Evolutionary conservation across 2,888 invertebrate species (phyloP).

Genomic region (Cylindroiulus punctatus): DNA sequence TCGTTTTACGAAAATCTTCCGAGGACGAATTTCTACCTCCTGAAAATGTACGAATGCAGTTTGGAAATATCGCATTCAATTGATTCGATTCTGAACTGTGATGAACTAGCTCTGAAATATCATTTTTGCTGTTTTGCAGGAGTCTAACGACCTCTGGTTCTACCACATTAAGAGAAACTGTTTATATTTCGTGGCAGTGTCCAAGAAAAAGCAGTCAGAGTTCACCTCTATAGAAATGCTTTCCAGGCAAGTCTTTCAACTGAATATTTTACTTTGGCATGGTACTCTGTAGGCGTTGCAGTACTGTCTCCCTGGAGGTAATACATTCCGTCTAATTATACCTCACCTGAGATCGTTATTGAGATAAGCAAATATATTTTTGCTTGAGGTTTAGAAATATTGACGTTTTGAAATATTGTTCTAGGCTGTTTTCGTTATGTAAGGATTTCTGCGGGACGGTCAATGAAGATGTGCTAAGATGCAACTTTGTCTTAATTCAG

Average conservation of each 20-base stretch:
- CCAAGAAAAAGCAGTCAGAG: slow-evolving; percentile 2
- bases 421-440: slow-evolving; percentile 30
- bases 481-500: slow-evolving; percentile 40
- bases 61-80: no score
- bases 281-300: no score
- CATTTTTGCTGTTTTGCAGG: background rate
- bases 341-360: no score
- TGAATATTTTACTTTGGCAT: no score
- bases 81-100: background rate
- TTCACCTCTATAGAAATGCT: slow-evolving; percentile 9
- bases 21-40: background rate
- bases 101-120: background rate
- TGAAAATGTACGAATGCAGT: slow-evolving; percentile 14
- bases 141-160: background rate
- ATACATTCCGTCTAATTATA: no score
- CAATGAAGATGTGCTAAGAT: slow-evolving; percentile 27
- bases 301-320: no score
- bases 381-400: no score
- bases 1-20: background rate
- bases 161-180: slow-evolving; percentile 36
- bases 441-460: slow-evolving; percentile 46
- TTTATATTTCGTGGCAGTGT: slow-evolving; percentile 20
- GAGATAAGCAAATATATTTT: no score
- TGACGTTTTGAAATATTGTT: background rate
- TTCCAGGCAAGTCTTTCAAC: no score